A percentile compares a stretch with the other conserved stretches of the same genome.
phyloP scores from a whole-genome alignment of 2,888 invertebrate species.

The Eupithecia exiguata region DNA sequence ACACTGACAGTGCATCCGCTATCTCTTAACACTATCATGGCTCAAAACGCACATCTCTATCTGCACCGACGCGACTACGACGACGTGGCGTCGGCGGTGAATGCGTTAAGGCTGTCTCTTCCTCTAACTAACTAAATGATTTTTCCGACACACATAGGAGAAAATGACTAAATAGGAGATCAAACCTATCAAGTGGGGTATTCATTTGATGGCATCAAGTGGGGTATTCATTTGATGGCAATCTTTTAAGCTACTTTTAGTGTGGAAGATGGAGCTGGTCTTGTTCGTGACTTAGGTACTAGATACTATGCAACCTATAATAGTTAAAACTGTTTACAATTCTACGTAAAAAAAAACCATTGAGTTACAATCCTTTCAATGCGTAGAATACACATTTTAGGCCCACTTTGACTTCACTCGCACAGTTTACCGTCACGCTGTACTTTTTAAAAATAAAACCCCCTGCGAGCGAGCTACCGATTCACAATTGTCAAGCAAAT shows the following conservation, averaged over 20 bases:
- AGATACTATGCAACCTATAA: background rate
- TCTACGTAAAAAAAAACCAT: too few species aligned
- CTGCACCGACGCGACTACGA: too few species aligned
- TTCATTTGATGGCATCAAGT: background rate
- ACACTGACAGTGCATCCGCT: background rate
- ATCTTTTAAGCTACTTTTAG: background rate
- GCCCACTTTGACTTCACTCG: background rate
- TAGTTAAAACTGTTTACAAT: background rate
- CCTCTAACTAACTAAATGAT: background rate
- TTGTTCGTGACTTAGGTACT: background rate
- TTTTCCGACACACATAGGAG: background rate
- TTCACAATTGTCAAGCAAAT: conserved; percentile 59
- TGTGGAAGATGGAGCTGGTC: background rate
- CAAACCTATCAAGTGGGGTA: background rate
- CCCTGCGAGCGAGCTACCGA: conserved; percentile 63
- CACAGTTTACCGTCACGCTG: background rate
- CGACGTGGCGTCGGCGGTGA: too few species aligned
- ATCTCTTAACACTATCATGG: too few species aligned
- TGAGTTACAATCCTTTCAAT: too few species aligned
- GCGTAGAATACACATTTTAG: background rate
- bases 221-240: background rate
- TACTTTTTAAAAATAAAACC: conserved; percentile 10
- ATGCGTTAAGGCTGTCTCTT: background rate
- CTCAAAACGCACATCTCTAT: too few species aligned
- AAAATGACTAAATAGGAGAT: background rate